Evolutionary conservation across 2,888 invertebrate species (phyloP).

Genomic region (Actias luna): DNA sequence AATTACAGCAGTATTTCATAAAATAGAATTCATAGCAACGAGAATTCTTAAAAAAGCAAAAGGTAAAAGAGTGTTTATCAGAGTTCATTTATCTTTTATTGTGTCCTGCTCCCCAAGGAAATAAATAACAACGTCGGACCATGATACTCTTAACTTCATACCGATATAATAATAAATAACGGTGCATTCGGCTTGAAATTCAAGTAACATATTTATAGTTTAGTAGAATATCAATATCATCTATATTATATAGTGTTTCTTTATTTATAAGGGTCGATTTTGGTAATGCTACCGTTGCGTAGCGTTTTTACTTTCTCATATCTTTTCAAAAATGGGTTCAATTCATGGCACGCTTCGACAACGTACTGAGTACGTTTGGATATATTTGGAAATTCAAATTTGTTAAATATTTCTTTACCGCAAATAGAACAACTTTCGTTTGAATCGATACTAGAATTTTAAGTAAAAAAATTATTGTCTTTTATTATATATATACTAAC

Average conservation of each 20-base stretch:
- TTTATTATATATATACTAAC: too few relatives aligned
- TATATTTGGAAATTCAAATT: too few relatives aligned
- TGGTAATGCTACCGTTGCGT: background rate
- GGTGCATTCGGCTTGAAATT: background rate
- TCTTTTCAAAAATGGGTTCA: background rate
- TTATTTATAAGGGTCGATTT: background rate
- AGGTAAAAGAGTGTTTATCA: background rate
- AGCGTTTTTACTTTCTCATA: background rate
- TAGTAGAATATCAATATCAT: too few relatives aligned
- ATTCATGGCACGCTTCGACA: background rate
- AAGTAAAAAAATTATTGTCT: too few relatives aligned
- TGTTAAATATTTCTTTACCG: too few relatives aligned
- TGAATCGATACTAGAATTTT: too few relatives aligned
- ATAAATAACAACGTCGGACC: background rate
- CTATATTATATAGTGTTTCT: too few relatives aligned
- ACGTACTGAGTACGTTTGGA: too few relatives aligned
- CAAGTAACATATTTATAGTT: background rate
- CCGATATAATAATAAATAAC: background rate
- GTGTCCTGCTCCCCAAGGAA: background rate
- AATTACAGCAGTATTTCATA: background rate
- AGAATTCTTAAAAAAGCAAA: background rate
- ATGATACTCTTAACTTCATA: background rate
- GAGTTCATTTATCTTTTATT: constrained; percentile 1
- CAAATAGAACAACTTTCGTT: too few relatives aligned
- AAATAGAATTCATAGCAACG: background rate